Evolutionary conservation across 2,113 vertebrate genomes (phyloP), one percentile per base, ranked within the genome.

Genomic region (Crotalus horridus): DNA sequence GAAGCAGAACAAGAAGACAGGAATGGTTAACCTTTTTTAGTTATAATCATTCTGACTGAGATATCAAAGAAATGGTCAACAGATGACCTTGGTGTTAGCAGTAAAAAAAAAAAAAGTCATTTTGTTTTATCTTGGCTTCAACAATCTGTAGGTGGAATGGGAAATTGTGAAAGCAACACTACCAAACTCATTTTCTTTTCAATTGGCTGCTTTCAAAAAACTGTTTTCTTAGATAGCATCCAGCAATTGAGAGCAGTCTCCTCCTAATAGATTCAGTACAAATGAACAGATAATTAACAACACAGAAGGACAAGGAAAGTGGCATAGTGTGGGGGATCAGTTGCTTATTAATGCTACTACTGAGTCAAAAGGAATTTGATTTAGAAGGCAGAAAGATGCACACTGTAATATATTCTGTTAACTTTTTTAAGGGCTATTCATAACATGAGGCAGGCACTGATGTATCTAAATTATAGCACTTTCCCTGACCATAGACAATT

Each of bases 251-350:
- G 33, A 88, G 94, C 55, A 1, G 33, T 93, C 97, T 95, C 93
- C 89, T 58, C 91, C 94, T 95, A 91, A 93, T 59, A 95, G 94
- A 96, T 95, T 94, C 95, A 96, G 94, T 88, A 94, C 94, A 96
- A 91, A 87, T 20, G 55, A 95, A 93, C 88, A 95, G 89, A 95
- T 95, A 97, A 97, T 97, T 97, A 97, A 96, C 96, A 96, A 94
- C 54, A 4, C 93, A 96, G 95, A 95, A 94, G 91, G 96, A 46
- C 54, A 96, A 96, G 81, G 91, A 96, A 94, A 95, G 94, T 55
- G 93, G 91, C 91, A 93, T 93, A 93, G 89, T 92, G 91, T 89
- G 29, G 8, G 91, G 39, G 51, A 69, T 96, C 92, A 91, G 90
- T 93, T 95, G 43, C 95, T 95, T 91, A 24, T 91, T 95, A 93